phyloP scores from a whole-genome alignment of 2,888 invertebrate genomes.

The Cremastinae sp. region DNA sequence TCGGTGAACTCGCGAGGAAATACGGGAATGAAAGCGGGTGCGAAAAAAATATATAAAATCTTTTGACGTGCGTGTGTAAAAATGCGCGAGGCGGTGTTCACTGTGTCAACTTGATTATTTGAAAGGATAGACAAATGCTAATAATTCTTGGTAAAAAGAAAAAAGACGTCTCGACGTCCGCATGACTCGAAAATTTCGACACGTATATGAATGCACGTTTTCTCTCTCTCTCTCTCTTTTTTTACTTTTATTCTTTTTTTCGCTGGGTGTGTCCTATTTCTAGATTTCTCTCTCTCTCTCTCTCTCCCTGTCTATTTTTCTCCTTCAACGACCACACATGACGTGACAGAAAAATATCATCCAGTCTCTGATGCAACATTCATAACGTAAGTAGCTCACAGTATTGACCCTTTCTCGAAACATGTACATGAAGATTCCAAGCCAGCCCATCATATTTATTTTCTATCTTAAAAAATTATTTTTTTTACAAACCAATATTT shows the following conservation, averaged over 20 bases:
- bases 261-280: neutral
- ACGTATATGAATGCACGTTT: neutral
- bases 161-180: slow-evolving; percentile 14
- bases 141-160: slow-evolving; percentile 27
- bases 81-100: slow-evolving; percentile 23
- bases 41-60: slow-evolving; percentile 6
- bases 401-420: slow-evolving; percentile 11
- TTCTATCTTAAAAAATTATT: too few relatives aligned
- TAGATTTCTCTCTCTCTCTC: too few relatives aligned
- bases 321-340: slow-evolving; percentile 18
- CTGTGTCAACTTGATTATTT: neutral
- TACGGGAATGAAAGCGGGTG: slow-evolving; percentile 24
- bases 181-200: neutral
- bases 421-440: too few relatives aligned
- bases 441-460: too few relatives aligned
- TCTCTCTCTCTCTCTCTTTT: too few relatives aligned
- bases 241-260: neutral
- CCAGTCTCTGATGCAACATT: slow-evolving; percentile 15
- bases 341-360: slow-evolving; percentile 20
- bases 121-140: slow-evolving; percentile 22
- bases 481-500: too few relatives aligned
- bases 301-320: slow-evolving; percentile 7
- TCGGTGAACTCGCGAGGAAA: neutral
- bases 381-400: neutral
- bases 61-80: slow-evolving; percentile 26